Evolutionary conservation across 2,113 vertebrate genomes (phyloP).

Genomic region (Cyrtonyx montezumae): DNA sequence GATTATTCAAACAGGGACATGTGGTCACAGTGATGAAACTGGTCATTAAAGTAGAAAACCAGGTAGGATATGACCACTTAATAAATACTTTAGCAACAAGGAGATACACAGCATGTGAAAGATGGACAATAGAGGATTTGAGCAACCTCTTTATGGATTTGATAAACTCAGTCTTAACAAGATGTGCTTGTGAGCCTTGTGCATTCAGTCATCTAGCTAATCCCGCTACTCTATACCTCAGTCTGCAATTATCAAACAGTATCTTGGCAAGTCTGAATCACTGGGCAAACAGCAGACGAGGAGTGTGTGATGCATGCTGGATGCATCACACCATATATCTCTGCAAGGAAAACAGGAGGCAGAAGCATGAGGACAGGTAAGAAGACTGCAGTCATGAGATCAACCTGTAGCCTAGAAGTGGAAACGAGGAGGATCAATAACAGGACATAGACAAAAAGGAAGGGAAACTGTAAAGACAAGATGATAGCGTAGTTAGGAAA

Average conservation of each 20-base stretch:
- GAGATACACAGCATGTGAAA: neutral
- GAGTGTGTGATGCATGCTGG: neutral
- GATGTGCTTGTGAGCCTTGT: neutral
- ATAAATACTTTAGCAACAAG: neutral
- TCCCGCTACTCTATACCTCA: neutral
- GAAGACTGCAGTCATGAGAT: neutral
- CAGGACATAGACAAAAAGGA: neutral
- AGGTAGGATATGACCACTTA: neutral
- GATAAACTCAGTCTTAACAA: conserved; percentile 22
- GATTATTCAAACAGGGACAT: neutral
- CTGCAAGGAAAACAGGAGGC: fast-evolving
- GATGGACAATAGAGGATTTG: neutral
- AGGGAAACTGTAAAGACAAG: neutral
- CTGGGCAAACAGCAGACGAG: neutral
- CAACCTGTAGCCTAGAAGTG: neutral
- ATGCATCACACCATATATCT: neutral
- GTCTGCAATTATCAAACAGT: neutral
- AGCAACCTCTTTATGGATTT: conserved; percentile 11
- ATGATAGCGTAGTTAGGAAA: neutral
- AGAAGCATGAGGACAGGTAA: neutral
- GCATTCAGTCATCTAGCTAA: neutral
- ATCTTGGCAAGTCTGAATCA: neutral
- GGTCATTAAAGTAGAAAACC: neutral
- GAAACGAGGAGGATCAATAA: neutral
- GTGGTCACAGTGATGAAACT: neutral